Evolutionary conservation across 2,797 vertebrate species (phyloP).

Genomic region (Hephaestus fuliginosus): DNA sequence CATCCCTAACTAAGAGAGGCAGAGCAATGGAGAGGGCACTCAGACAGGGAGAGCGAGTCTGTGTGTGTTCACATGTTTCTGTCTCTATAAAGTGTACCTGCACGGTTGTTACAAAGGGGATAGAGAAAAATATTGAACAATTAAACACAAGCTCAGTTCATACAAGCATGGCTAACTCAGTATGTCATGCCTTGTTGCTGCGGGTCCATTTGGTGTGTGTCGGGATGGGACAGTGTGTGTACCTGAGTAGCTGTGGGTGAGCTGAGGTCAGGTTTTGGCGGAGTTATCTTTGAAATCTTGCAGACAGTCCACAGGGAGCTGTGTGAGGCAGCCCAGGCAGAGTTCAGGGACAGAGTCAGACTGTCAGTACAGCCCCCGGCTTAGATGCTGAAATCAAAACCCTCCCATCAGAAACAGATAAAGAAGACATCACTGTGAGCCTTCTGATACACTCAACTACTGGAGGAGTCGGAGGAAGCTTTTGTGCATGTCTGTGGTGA

Average conservation of each 20-base stretch:
- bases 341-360: slow-evolving; percentile 56
- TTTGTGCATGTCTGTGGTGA: not conserved
- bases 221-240: slow-evolving; percentile 10
- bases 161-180: slow-evolving; percentile 5
- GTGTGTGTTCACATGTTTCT: slow-evolving; percentile 2
- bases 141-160: slow-evolving; percentile 15
- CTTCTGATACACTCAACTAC: not conserved
- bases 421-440: slow-evolving; percentile 32
- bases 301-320: slow-evolving; percentile 41
- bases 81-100: not conserved
- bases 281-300: slow-evolving; percentile 51
- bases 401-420: slow-evolving; percentile 23
- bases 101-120: not conserved
- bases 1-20: slow-evolving; percentile 55
- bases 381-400: slow-evolving; percentile 46
- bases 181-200: not conserved
- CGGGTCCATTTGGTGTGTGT: not conserved
- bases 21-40: slow-evolving; percentile 57
- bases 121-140: slow-evolving; percentile 17
- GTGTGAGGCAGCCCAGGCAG: slow-evolving; percentile 32
- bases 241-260: slow-evolving; percentile 38
- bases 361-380: slow-evolving; percentile 19
- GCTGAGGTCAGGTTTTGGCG: slow-evolving; percentile 42
- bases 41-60: slow-evolving; percentile 23
- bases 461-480: not conserved